Conservation (phyloP, 2,113 vertebrate species). For the Polypterus senegalus region DNA sequence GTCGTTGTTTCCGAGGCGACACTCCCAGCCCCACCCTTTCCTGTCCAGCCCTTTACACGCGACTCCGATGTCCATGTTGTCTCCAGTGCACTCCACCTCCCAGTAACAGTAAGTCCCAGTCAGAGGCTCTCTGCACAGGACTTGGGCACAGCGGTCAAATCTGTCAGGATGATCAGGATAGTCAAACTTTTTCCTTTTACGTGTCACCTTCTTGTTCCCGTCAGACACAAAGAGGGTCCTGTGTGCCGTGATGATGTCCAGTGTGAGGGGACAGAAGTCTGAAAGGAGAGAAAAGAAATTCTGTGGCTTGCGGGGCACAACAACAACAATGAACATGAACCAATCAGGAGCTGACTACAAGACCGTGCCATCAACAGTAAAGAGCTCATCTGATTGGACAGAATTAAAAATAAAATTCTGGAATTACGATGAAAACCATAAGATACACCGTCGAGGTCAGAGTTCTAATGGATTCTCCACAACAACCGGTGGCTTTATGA, state of each 20-base stretch:
- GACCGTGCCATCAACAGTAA: too few relatives aligned
- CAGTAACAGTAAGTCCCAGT: conserved; percentile 68
- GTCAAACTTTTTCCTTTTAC: conserved; percentile 35
- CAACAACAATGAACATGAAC: too few relatives aligned
- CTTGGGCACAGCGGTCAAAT: conserved; percentile 75
- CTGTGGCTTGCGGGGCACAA: too few relatives aligned
- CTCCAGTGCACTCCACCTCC: conserved; percentile 62
- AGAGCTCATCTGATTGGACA: too few relatives aligned
- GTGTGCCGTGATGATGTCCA: conserved; percentile 50
- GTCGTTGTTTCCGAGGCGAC: conserved; percentile 70
- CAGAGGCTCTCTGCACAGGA: conserved; percentile 61
- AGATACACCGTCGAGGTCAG: too few relatives aligned
- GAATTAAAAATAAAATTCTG: too few relatives aligned
- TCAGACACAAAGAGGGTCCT: conserved; percentile 50
- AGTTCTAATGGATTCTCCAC: too few relatives aligned
- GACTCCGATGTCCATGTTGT: conserved; percentile 63
- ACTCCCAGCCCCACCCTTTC: conserved; percentile 51
- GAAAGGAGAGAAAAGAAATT: neutral
- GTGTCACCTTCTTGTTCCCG: conserved; percentile 37
- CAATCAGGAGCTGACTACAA: too few relatives aligned
- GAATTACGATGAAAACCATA: too few relatives aligned
- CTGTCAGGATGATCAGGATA: conserved; percentile 38
- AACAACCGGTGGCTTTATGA: too few relatives aligned
- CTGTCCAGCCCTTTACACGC: conserved; percentile 59
- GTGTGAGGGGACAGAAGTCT: conserved; percentile 47